Conservation (phyloP, 2,113 vertebrate genomes). For the Chinchilla lanigera region DNA sequence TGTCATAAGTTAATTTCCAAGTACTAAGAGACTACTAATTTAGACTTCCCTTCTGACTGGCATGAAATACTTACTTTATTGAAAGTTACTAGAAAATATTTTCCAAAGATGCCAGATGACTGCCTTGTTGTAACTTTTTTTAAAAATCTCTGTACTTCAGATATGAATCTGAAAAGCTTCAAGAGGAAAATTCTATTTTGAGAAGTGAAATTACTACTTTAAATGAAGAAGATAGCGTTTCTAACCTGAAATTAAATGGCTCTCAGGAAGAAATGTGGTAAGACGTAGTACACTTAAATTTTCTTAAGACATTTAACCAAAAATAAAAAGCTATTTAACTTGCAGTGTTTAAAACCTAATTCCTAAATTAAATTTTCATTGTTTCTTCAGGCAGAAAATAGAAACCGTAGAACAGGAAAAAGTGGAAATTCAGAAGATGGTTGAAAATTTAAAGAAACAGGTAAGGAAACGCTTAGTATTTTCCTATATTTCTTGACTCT, state of each 20-base stretch:
- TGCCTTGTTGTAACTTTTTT: slow-evolving; percentile 60
- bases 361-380: slow-evolving; percentile 40
- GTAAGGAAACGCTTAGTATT: slow-evolving; percentile 80
- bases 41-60: slow-evolving; percentile 68
- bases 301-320: slow-evolving; percentile 44
- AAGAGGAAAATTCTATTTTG: slow-evolving; percentile 90
- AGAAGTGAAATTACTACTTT: slow-evolving; percentile 88
- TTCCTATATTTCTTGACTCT: slow-evolving; percentile 13
- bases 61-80: slow-evolving; percentile 57
- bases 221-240: slow-evolving; percentile 88
- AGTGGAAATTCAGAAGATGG: slow-evolving; percentile 87
- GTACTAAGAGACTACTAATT: slow-evolving; percentile 66
- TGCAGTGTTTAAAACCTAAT: background rate
- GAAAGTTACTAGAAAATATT: slow-evolving; percentile 73
- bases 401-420: slow-evolving; percentile 91
- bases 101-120: slow-evolving; percentile 63
- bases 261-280: slow-evolving; percentile 91
- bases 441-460: slow-evolving; percentile 91
- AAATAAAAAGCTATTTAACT: background rate
- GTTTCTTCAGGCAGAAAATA: slow-evolving; percentile 88
- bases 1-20: slow-evolving; percentile 61
- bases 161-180: slow-evolving; percentile 90
- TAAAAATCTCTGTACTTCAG: slow-evolving; percentile 82
- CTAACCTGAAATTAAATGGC: slow-evolving; percentile 86
- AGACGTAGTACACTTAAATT: slow-evolving; percentile 69